Percentiles rank a stretch among this genome's conserved stretches.
Evolutionary conservation across 2,888 invertebrate genomes (phyloP).

Genomic region (Phlogophora meticulosa): DNA sequence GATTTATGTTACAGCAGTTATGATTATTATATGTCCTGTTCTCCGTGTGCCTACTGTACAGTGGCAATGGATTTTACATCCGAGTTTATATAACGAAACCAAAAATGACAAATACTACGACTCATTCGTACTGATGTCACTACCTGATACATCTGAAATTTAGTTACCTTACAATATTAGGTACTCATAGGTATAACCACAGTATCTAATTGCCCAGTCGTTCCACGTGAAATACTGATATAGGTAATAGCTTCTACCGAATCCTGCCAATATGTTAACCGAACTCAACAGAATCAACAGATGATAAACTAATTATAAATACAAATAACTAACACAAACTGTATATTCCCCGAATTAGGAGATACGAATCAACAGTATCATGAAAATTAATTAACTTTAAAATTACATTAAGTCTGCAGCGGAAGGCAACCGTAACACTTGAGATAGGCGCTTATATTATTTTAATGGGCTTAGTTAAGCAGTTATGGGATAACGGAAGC

Average conservation of each 20-base stretch:
- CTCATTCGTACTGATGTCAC: too few relatives aligned
- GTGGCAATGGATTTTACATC: not conserved
- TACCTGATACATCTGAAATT: not conserved
- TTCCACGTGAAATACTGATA: not conserved
- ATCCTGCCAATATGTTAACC: not conserved
- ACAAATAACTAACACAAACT: constrained; percentile 32
- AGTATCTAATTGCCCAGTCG: not conserved
- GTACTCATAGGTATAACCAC: not conserved
- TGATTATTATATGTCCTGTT: too few relatives aligned
- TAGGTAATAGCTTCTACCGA: not conserved
- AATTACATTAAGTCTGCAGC: constrained; percentile 48
- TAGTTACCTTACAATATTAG: not conserved
- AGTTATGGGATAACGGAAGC: constrained; percentile 69
- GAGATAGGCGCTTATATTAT: constrained; percentile 71
- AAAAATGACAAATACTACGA: not conserved
- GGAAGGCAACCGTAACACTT: constrained; percentile 61
- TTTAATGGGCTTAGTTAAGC: constrained; percentile 73
- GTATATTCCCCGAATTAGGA: constrained; percentile 9
- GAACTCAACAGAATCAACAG: constrained; percentile 5
- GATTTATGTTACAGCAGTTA: not conserved
- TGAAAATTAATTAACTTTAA: constrained; percentile 53
- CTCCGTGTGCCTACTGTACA: constrained; percentile 19
- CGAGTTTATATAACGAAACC: not conserved
- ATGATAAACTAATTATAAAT: constrained; percentile 29
- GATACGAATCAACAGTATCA: constrained; percentile 40